Evolutionary conservation across 2,888 invertebrate genomes (phyloP), one percentile per base, ranked within the genome.

Genomic region (Athalia cordata): DNA sequence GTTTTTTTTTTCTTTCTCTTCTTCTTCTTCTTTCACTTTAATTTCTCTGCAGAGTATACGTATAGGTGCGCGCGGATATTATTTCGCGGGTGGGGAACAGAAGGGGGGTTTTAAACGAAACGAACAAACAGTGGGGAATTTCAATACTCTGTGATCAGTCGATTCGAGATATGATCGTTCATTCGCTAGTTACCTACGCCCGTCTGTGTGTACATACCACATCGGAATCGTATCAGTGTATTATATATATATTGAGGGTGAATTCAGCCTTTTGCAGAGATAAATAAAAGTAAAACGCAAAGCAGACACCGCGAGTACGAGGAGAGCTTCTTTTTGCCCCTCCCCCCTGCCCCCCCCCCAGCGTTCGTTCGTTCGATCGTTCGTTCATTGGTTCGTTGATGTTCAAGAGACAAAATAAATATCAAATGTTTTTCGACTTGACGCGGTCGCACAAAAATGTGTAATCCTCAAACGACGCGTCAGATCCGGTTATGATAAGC

Each of bases 391-490:
- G 29, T 70, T 75, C 29, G 29, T 29, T 29, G 55, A 74, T 81
- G 79, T 79, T 75, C 79, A 81, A 80, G 80, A 81, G 80, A 82
- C 83, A 84, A 86, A 85, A 87, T 87, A 88, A 87, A 87, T 87
- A 86, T 82, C 79, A 82, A 81, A 82, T 82, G 83, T 84, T 84
- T 85, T 85, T 83, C 82, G 81, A 80, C 79, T 29, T 29, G 29
- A 80, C 82, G 81, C 81, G 79, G 79, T 81, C 79, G 82, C 79
- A 80, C 82, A 80, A 81, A 82, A 83, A 80, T 78, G 82, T 80
- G 82, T 85, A 87, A 89, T 89, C 87, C 86, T 88, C 88, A 89
- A 89, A 89, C 86, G 87, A 80, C 80, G 81, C 77, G 75, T 65
- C 77, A 57, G 77, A 77, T 80, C 66, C 65, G 66, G 79, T 76